A percentile compares a stretch with the other conserved stretches of the same genome.
Conservation (phyloP, 2,797 vertebrate species). For the Poeciliopsis turneri region DNA sequence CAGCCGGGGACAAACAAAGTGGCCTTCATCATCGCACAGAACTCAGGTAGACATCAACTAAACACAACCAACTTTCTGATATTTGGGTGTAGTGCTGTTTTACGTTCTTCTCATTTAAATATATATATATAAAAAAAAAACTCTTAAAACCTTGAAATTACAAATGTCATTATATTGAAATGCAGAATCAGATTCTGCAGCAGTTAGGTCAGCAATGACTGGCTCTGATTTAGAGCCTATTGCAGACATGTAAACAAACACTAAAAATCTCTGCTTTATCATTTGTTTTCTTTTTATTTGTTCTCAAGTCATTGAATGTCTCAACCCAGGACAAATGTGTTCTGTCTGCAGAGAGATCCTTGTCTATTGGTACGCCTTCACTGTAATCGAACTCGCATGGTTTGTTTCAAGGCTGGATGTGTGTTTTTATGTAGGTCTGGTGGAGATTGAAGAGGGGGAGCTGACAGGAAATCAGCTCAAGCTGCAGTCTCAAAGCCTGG, state of each 20-base stretch:
- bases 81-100: too few relatives aligned
- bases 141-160: background rate
- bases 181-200: background rate
- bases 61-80: background rate
- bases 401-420: background rate
- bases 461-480: constrained; percentile 88
- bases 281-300: too few relatives aligned
- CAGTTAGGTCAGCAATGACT: background rate
- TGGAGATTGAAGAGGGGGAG: constrained; percentile 96
- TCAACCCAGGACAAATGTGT: background rate
- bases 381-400: background rate
- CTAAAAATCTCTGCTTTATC: background rate
- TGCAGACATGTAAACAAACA: background rate
- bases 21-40: constrained; percentile 96
- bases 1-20: constrained; percentile 91
- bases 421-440: constrained; percentile 82
- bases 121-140: background rate
- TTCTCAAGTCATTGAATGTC: background rate
- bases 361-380: background rate
- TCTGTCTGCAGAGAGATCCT: background rate
- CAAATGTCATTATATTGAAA: background rate
- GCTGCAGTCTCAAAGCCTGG: constrained; percentile 86
- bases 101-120: background rate
- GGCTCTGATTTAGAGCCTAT: background rate
- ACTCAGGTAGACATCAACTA: constrained; percentile 82